Conservation (phyloP, 1,140 invertebrate genomes). For the fruit fly (Drosophila melanogaster) region DNA sequence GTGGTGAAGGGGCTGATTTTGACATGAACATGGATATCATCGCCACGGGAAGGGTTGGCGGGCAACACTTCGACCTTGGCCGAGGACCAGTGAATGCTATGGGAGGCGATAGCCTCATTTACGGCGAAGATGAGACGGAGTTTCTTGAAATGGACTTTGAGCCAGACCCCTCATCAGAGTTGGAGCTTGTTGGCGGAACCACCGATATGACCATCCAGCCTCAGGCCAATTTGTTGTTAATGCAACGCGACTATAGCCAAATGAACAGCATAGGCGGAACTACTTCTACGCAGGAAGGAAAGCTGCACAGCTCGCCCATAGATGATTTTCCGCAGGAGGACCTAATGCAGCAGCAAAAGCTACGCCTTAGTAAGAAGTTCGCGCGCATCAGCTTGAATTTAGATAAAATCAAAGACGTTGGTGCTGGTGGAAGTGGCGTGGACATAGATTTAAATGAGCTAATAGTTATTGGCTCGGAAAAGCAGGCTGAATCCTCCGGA, state of each 20-base stretch:
- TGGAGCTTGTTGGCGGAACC: conserved; percentile 57
- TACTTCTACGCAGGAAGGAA: conserved; percentile 45
- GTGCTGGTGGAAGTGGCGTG: conserved; percentile 22
- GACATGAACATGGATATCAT: conserved; percentile 57
- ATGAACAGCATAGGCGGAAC: conserved; percentile 50
- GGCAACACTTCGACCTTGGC: conserved; percentile 53
- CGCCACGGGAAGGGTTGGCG: conserved; percentile 47
- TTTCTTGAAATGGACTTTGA: conserved; percentile 84
- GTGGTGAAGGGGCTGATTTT: conserved; percentile 73
- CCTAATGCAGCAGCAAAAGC: conserved; percentile 56
- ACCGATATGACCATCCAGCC: conserved; percentile 30
- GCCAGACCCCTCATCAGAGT: conserved; percentile 75
- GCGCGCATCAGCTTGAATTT: conserved; percentile 74
- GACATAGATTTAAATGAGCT: conserved; percentile 37
- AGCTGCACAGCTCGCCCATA: conserved; percentile 75
- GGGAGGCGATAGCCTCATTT: conserved; percentile 11
- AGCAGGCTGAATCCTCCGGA: conserved; percentile 13
- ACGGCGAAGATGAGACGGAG: conserved; percentile 75
- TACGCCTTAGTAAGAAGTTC: conserved; percentile 71
- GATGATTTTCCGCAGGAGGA: conserved; percentile 70
- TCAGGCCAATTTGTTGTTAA: conserved; percentile 63
- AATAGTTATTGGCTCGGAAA: conserved; percentile 20
- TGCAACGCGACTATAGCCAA: conserved; percentile 76
- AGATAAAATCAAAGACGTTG: conserved; percentile 75
- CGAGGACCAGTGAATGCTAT: conserved; percentile 18